Evolutionary conservation across 2,113 vertebrate species (phyloP), one percentile per base, ranked within the genome.

Genomic region (Cynoglossus semilaevis): DNA sequence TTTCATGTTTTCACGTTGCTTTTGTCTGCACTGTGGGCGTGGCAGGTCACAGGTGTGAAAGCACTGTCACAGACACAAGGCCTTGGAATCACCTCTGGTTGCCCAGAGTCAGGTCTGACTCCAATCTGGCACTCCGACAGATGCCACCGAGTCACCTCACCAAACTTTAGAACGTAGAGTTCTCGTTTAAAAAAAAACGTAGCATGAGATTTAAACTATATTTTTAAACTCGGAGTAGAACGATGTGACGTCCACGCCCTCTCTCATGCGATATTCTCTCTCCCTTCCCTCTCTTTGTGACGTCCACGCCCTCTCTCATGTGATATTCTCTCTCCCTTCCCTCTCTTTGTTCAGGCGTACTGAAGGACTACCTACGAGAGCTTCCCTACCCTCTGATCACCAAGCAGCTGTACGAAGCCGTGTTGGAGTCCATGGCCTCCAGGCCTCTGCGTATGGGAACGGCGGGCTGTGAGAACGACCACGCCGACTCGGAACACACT

Each of bases 361-460:
- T 99, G 55, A 99, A 99, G 87, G 97, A 99, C 88, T 99, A 97
- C 68, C 88, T 99, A 47, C 91, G 97, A 65, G 97, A 99, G 83
- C 89, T 99, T 12, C 97, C 96, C 41, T 94, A 91, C 79, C 95
- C 97, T 14, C 89, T 99, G 55, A 97, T 99, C 88, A 94, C 92
- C 42, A 96, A 94, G 82, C 91, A 93, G 57, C 90, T 99, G 64
- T 99, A 98, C 0, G 94, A 99, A 62, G 91, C 93, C 0, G 96
- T 98, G 19, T 63, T 99, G 84, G 93, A 93, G 43, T 85, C 92
- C 63, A 98, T 98, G 95, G 80, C 85, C 46, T 91, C 85, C 77
- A 90, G 92, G 62, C 96, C 96, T 9, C 89, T 98, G 82, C 90
- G 89, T 70, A 98, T 98, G 51, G 92, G 92, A 11, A 72, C 84